Percentiles rank a stretch among this genome's conserved stretches.
Conservation (phyloP, 1,140 invertebrate genomes). For the Holcopasites calliopsidis region DNA sequence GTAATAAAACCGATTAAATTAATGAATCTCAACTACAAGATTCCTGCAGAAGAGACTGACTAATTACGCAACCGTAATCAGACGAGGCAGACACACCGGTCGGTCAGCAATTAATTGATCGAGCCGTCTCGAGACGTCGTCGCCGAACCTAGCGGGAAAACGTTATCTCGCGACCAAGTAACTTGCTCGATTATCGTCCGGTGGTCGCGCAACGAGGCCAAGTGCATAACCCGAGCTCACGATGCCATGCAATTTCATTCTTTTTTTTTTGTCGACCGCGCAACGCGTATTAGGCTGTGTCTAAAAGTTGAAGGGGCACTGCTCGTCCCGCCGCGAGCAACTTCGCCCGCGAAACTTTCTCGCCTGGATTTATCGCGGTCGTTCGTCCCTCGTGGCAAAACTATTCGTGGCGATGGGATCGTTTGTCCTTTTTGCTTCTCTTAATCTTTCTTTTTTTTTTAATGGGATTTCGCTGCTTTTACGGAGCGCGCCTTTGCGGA, state of each 20-base stretch:
- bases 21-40: no score
- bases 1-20: no score
- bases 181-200: constrained; percentile 9
- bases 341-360: not conserved
- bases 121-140: not conserved
- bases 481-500: not conserved
- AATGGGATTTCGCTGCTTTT: not conserved
- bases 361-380: not conserved
- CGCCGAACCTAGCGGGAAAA: not conserved
- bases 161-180: not conserved
- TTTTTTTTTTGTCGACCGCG: not conserved
- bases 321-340: not conserved
- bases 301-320: not conserved
- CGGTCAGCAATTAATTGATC: not conserved
- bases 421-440: not conserved
- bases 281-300: constrained; percentile 4
- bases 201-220: not conserved
- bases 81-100: no score
- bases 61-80: no score
- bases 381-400: not conserved
- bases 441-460: not conserved
- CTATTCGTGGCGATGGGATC: not conserved
- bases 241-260: constrained; percentile 7
- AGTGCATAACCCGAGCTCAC: not conserved
- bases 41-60: no score